phyloP scores from a whole-genome alignment of 2,797 vertebrate genomes.

The Amazona finschi region DNA sequence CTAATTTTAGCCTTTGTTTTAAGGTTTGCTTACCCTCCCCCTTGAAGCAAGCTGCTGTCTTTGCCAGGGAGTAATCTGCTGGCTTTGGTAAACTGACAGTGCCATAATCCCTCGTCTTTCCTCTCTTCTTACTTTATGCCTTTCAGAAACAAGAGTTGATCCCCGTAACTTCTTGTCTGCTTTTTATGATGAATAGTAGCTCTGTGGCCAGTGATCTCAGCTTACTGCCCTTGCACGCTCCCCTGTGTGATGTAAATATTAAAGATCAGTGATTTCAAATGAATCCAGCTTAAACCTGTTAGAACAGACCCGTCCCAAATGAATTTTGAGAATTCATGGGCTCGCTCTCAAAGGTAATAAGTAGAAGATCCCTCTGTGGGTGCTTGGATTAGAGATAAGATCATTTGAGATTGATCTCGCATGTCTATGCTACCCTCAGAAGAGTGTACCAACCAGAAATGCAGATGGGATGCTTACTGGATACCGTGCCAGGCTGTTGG shows the following conservation, averaged over 20 bases:
- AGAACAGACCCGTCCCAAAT: slow-evolving; percentile 53
- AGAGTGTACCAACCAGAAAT: neutral
- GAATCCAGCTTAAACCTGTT: slow-evolving; percentile 43
- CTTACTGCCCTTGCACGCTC: neutral
- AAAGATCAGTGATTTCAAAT: slow-evolving; percentile 20
- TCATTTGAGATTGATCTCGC: neutral
- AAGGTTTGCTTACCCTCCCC: neutral
- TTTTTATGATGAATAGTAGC: neutral
- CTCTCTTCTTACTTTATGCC: neutral
- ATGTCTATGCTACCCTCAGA: neutral
- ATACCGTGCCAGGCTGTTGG: neutral
- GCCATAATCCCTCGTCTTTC: neutral
- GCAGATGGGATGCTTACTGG: neutral
- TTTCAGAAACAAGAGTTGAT: neutral
- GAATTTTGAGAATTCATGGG: slow-evolving; percentile 64
- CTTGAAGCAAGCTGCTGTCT: neutral
- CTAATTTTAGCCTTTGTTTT: neutral
- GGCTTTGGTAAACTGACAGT: neutral
- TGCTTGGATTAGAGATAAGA: slow-evolving; percentile 17
- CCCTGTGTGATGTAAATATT: slow-evolving; percentile 28
- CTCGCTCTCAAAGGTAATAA: slow-evolving; percentile 4
- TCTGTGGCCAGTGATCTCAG: slow-evolving; percentile 24
- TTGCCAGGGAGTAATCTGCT: neutral
- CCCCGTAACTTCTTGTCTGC: neutral
- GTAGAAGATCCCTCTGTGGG: neutral